Conservation (phyloP, 2,888 invertebrate genomes). For the Desoria tigrina region DNA sequence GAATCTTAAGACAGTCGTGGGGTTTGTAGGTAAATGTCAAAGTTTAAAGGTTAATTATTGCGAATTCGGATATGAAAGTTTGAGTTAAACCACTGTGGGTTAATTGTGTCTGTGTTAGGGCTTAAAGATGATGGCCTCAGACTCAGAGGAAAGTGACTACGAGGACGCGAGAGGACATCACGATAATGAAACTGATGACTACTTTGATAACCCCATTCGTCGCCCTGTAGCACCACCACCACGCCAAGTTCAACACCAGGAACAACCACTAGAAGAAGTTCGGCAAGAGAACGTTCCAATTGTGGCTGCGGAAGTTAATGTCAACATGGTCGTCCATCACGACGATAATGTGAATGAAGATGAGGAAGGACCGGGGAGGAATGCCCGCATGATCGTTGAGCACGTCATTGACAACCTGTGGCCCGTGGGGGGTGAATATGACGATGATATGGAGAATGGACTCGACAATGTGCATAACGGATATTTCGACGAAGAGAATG, state of each 20-base stretch:
- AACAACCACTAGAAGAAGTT: too few relatives aligned
- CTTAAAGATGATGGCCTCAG: conserved; percentile 40
- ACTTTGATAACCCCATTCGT: background rate
- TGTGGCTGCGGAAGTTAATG: conserved; percentile 8
- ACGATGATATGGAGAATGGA: conserved; percentile 29
- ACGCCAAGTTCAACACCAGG: too few relatives aligned
- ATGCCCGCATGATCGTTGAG: background rate
- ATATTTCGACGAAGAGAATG: conserved; percentile 14
- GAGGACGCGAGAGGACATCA: conserved; percentile 33
- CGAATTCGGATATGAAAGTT: too few relatives aligned
- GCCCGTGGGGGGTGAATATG: conserved; percentile 21
- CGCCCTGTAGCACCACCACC: too few relatives aligned
- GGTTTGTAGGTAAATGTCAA: too few relatives aligned
- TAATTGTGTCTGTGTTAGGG: too few relatives aligned
- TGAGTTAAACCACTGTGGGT: too few relatives aligned
- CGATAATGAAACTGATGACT: conserved; percentile 18
- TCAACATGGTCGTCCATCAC: background rate
- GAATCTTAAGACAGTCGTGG: too few relatives aligned
- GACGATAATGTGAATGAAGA: conserved; percentile 4
- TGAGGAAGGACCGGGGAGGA: background rate
- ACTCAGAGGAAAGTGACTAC: conserved; percentile 34
- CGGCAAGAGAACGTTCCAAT: too few relatives aligned
- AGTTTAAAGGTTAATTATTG: too few relatives aligned
- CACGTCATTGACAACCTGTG: conserved; percentile 11
- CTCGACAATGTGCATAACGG: conserved; percentile 12